Evolutionary conservation across 2,888 invertebrate genomes (phyloP), one percentile per base, ranked within the genome.

Genomic region (Eucriotettix oculatus): DNA sequence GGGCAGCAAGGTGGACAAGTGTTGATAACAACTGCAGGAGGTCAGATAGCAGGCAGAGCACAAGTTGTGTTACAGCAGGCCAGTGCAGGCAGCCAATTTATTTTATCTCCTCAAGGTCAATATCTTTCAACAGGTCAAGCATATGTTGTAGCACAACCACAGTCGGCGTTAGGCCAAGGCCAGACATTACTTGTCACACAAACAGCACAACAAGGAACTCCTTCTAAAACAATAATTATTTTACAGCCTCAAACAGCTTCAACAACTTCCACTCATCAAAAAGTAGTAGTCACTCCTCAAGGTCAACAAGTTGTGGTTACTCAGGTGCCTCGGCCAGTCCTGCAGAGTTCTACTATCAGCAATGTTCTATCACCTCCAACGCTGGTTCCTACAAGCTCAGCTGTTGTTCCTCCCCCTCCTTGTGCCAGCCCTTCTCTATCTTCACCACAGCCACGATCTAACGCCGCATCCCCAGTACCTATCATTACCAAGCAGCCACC

Each of bases 211-310:
- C 84, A 85, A 62, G 81, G 80, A 0, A 77, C 81, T 0, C 79
- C 79, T 3, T 77, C 83, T 1, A 85, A 85, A 67, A 86, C 85
- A 0, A 85, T 85, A 42, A 86, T 86, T 56, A 80, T 86, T 57
- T 72, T 85, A 52, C 85, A 85, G 66, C 84, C 82, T 17, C 79
- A 79, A 65, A 68, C 71, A 9, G 67, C 71, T 9, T 64, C 76
- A 0, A 43, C 57, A 29, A 44, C 61, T 41, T 67, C 70, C 3
- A 68, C 72, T 10, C 74, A 75, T 60, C 48, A n/a, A 64, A 79
- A 81, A 71, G 79, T 84, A 41, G 79, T 83, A 10, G 78, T 84
- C 67, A 83, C 83, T 10, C 83, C 82, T 0, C 84, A 83, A 66
- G 84, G 84, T 0, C 84, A 84, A 66, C 83, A 82, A 68, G 79